Conservation (phyloP, 2,113 vertebrate species). For the Ardeotis arabs region DNA sequence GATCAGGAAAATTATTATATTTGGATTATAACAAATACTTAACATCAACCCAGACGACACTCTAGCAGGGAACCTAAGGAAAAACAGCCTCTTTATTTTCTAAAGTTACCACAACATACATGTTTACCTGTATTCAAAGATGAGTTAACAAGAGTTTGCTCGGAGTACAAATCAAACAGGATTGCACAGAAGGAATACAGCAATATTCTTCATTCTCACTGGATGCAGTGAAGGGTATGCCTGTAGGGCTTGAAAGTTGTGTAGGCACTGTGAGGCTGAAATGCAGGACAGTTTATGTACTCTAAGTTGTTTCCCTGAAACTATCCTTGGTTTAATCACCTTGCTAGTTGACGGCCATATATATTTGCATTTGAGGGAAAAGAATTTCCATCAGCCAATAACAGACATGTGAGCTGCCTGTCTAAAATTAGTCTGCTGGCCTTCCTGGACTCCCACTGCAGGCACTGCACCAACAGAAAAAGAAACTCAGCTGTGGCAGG, state of each 20-base stretch:
- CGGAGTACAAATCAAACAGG: constrained; percentile 2
- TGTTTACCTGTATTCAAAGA: constrained; percentile 20
- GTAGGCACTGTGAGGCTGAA: constrained; percentile 17
- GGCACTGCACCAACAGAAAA: not conserved
- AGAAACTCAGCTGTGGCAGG: not conserved
- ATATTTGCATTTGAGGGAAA: not conserved
- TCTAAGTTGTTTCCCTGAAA: not conserved
- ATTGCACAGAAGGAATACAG: not conserved
- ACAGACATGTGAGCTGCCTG: not conserved
- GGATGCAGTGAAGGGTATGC: constrained; percentile 15
- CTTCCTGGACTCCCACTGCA: not conserved
- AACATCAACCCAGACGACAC: not conserved
- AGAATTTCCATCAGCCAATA: not conserved
- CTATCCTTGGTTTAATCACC: not conserved
- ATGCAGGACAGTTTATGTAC: not conserved
- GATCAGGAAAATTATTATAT: not conserved
- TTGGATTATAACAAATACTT: not conserved
- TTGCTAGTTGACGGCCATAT: not conserved
- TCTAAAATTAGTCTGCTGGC: not conserved
- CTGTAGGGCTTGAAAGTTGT: not conserved
- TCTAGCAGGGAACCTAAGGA: not conserved
- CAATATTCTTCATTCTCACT: constrained; percentile 13
- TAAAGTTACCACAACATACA: not conserved
- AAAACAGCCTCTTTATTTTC: not conserved
- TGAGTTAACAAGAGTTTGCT: not conserved